phyloP scores from a whole-genome alignment of 2,888 invertebrate genomes.

The Bombylius major region DNA sequence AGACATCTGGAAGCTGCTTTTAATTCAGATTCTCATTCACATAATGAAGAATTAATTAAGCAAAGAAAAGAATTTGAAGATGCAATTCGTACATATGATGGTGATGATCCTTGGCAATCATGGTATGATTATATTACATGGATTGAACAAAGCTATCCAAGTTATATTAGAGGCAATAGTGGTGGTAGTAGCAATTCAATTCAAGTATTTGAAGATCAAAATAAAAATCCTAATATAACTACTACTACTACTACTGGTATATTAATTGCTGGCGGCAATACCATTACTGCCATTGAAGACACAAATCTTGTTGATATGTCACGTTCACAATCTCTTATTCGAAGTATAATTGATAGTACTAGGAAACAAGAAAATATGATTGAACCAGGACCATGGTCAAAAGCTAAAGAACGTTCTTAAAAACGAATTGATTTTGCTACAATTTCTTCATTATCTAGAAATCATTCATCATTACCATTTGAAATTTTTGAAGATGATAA shows the following conservation, averaged over 20 bases:
- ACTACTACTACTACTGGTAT: too few species aligned
- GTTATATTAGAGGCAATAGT: too few species aligned
- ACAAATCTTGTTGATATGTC: conserved; percentile 3
- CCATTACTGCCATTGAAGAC: too few species aligned
- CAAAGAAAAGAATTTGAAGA: conserved; percentile 63
- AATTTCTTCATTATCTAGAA: not conserved
- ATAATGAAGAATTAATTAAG: conserved; percentile 28
- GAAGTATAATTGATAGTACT: conserved; percentile 44
- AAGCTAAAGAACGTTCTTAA: conserved; percentile 20
- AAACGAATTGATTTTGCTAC: not conserved
- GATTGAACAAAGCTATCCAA: conserved; percentile 86
- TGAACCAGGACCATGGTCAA: conserved; percentile 59
- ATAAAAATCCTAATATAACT: conserved; percentile 20
- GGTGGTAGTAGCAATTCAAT: too few species aligned
- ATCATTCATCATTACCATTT: conserved; percentile 21
- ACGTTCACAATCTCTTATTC: conserved; percentile 19
- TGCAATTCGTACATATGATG: conserved; percentile 64
- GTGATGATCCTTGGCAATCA: conserved; percentile 74
- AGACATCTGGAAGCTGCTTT: conserved; percentile 67
- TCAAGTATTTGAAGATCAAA: conserved; percentile 35
- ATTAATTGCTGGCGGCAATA: too few species aligned
- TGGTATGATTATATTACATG: conserved; percentile 85
- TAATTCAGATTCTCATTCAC: conserved; percentile 52
- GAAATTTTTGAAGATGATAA: conserved; percentile 28
- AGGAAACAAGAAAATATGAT: conserved; percentile 55